Percentiles rank a stretch among this genome's conserved stretches.
Evolutionary conservation across 37 sponge, comb jelly and placozoan genomes (phyloP).

Genomic region (Hormiphora californensis): DNA sequence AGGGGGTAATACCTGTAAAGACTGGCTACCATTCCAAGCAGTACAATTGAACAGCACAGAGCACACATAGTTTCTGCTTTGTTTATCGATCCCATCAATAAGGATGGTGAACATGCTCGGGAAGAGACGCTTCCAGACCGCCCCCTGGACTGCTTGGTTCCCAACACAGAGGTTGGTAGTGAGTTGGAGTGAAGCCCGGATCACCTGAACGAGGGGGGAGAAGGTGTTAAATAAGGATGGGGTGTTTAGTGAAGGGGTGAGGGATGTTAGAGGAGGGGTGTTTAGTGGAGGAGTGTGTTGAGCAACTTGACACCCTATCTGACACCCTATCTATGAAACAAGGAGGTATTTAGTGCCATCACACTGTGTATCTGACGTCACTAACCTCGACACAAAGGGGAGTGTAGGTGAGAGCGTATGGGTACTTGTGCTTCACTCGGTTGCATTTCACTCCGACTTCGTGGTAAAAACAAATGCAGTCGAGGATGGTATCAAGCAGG

Average conservation of each 20-base stretch:
- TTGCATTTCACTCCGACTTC: slow-evolving; percentile 15
- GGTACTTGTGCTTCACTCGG: slow-evolving; percentile 31
- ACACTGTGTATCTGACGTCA: neutral
- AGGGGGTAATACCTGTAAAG: slow-evolving; percentile 6
- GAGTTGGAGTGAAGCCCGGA: slow-evolving; percentile 3
- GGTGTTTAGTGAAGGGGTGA: no score
- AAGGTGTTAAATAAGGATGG: no score
- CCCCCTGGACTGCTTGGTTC: slow-evolving; percentile 42
- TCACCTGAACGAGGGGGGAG: slow-evolving; percentile 22
- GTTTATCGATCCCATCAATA: slow-evolving; percentile 17
- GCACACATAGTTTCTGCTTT: slow-evolving; percentile 36
- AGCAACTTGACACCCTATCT: no score
- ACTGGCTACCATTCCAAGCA: slow-evolving; percentile 15
- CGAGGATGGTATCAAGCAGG: slow-evolving; percentile 13
- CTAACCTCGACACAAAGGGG: slow-evolving; percentile 40
- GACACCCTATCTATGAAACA: no score
- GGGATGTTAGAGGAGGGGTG: no score
- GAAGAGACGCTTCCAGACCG: slow-evolving; percentile 33
- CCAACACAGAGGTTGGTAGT: slow-evolving; percentile 44
- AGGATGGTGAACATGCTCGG: neutral
- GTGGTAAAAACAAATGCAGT: slow-evolving; percentile 20
- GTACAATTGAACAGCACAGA: slow-evolving; percentile 34
- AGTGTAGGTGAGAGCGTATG: slow-evolving; percentile 31
- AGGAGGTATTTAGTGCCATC: no score
- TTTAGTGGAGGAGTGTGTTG: no score